A percentile compares a stretch with the other conserved stretches of the same genome.
phyloP scores from a whole-genome alignment of 2,113 vertebrate genomes.

The Bettongia penicillata region DNA sequence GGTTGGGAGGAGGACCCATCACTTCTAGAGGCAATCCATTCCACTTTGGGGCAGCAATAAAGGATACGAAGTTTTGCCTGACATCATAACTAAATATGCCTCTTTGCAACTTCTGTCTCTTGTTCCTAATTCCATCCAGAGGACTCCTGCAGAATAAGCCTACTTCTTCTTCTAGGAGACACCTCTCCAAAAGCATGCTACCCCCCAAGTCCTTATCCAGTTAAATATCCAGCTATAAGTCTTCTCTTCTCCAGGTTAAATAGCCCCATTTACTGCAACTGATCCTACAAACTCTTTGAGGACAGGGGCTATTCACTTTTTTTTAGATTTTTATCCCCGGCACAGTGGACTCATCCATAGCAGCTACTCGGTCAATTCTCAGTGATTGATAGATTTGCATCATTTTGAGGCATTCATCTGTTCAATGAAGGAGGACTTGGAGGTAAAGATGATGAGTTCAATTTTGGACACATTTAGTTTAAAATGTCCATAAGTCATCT shows the following conservation, averaged over 20 bases:
- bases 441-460: not conserved
- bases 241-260: not conserved
- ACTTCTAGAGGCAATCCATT: not conserved
- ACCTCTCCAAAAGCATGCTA: not conserved
- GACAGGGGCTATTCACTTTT: not conserved
- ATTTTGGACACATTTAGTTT: not conserved
- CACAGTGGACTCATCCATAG: not conserved
- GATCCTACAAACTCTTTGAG: not conserved
- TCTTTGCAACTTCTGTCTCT: not conserved
- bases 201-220: not conserved
- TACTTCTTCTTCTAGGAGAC: not conserved
- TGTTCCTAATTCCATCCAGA: not conserved
- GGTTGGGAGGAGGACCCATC: not conserved
- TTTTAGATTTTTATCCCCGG: not conserved
- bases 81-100: not conserved
- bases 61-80: not conserved
- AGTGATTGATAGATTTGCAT: not conserved
- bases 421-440: not conserved
- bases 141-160: not conserved
- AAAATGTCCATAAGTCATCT: not conserved
- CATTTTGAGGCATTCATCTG: not conserved
- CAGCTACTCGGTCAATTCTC: not conserved
- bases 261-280: not conserved
- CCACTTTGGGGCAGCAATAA: not conserved
- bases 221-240: not conserved